These are phyloP conservation scores for Pogonognathellus flavescens DNA, from an alignment of 1,140 invertebrate species.

Conservation along the genomic window DNA sequence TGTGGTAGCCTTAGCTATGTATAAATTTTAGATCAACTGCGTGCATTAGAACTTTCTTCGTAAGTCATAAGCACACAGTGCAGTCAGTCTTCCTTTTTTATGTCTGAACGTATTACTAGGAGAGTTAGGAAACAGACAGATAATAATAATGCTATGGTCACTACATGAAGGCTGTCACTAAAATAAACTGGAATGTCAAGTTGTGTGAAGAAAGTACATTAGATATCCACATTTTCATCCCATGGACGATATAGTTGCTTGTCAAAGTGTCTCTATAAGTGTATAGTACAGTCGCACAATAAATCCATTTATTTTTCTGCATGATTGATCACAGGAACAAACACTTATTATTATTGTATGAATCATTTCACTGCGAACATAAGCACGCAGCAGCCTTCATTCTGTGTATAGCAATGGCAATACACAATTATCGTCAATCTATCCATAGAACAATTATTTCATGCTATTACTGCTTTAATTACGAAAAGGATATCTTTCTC, in stretches of 20 bases:
- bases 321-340: conserved; percentile 11
- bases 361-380: background rate
- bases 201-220: conserved; percentile 27
- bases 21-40: no score
- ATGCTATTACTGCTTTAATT: conserved; percentile 21
- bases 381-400: background rate
- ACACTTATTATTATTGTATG: conserved; percentile 16
- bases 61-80: background rate
- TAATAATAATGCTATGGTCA: no score
- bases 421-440: background rate
- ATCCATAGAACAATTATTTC: background rate
- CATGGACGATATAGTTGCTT: background rate
- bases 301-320: conserved; percentile 19
- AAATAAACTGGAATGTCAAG: background rate
- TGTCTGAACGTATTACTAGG: no score
- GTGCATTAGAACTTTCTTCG: no score
- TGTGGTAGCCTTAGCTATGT: no score
- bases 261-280: background rate
- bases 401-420: background rate
- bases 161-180: background rate
- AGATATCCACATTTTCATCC: background rate
- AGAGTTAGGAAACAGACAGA: no score
- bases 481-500: background rate
- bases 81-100: background rate
- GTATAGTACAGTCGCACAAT: background rate